Base-by-base conservation (phyloP, 2,113 vertebrate species). In the Pelobates fuscus region DNA sequence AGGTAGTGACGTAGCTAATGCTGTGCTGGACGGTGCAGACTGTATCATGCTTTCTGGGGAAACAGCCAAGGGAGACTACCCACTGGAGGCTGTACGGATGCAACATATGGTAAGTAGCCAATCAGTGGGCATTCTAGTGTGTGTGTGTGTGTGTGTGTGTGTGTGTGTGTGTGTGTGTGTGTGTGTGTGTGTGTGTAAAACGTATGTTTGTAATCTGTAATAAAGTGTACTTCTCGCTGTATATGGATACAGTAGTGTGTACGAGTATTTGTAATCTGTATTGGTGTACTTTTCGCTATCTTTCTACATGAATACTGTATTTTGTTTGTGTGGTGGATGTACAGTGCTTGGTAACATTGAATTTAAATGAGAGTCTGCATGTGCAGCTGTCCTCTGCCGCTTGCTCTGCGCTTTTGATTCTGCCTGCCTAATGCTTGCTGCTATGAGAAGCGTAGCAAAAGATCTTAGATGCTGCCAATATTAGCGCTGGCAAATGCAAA, bases 31-130 rank as follows among this genome's bases (percentile, higher is more conserved):
- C 0, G 96, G 97, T 41, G 97, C 95, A 0, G 97, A 99, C 89
- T 98, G 96, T 82, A 96, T 99, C 86, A 99, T 99, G 97, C 93
- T 99, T 11, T 98, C 96, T 0, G 97, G 96, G 60, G 97, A 99
- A 80, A 99, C 97, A 0, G 97, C 97, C 78, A 99, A 99, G 86
- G 97, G 97, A 71, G 96, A 99, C 69, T 99, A 99, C 79, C 97
- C 97, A 0, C 87, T 99, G 29, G 96, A 99, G 82, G 94, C 96
- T 0, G 96, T 98, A 37, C 91, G 88, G 83, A 97, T 93, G 84
- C 97, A 99, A 84, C 97, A 99, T 27, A 87, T 78, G 88, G 97
- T 99, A 77, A 91, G 94, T 85, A 70, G 46, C 21, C 7, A 8
- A 1, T 2, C 2, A 7, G 26, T 37, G 3, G 14, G 20, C 54